These are phyloP conservation scores for Odontamblyopus rebecca DNA, from an alignment of 2,797 vertebrate genomes.

Conservation along the genomic window DNA sequence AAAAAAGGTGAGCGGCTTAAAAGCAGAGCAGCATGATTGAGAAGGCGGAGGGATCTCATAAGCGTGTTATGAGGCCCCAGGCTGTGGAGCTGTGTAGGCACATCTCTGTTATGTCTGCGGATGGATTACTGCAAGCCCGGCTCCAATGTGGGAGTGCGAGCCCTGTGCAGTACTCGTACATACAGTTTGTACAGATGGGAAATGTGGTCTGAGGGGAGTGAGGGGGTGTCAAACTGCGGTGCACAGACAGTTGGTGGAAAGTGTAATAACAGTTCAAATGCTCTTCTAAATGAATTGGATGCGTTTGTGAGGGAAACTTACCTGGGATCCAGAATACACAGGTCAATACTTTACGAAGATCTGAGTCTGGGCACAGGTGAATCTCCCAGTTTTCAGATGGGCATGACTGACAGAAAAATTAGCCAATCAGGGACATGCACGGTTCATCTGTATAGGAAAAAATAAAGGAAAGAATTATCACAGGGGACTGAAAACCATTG, in stretches of 20 bases:
- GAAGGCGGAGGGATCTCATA: conserved; percentile 60
- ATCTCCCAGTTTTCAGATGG: no score
- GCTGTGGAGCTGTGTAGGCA: conserved; percentile 40
- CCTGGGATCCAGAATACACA: no score
- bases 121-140: conserved; percentile 16
- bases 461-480: no score
- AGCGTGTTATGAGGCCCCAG: conserved; percentile 48
- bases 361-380: no score
- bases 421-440: no score
- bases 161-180: conserved; percentile 9
- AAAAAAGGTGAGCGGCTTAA: conserved; percentile 63
- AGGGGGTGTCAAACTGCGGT: not conserved
- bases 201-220: not conserved
- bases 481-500: no score
- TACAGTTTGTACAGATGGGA: conserved; percentile 9
- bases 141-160: conserved; percentile 30
- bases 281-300: not conserved
- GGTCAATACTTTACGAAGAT: no score
- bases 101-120: conserved; percentile 43
- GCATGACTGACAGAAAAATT: no score
- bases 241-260: not conserved
- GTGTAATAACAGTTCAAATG: not conserved
- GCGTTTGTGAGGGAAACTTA: not conserved
- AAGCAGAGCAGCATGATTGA: conserved; percentile 67
- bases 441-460: no score